Conservation (phyloP, 2,797 vertebrate genomes). For the Danio albolineatus region DNA sequence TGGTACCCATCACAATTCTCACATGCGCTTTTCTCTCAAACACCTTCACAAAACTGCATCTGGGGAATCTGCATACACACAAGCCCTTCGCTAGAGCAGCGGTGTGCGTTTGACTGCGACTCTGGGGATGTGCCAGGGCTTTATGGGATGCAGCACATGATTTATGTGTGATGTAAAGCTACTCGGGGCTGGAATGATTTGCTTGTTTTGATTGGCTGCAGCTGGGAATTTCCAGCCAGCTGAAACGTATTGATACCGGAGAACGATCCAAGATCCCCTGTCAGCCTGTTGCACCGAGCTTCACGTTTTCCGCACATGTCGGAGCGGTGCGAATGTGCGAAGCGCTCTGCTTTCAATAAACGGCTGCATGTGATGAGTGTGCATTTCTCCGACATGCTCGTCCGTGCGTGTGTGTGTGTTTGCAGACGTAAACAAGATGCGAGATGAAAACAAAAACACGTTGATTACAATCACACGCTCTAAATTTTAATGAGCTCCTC, state of each 20-base stretch:
- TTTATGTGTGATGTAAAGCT: slow-evolving; percentile 66
- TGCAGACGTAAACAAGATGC: slow-evolving; percentile 51
- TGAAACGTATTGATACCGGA: slow-evolving; percentile 61
- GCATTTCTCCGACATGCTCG: slow-evolving; percentile 43
- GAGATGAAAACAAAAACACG: slow-evolving; percentile 65
- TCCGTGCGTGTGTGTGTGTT: neutral
- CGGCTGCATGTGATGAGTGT: slow-evolving; percentile 59
- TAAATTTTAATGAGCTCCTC: slow-evolving; percentile 77
- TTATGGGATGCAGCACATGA: slow-evolving; percentile 54
- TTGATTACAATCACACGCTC: slow-evolving; percentile 74
- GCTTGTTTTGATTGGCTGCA: slow-evolving; percentile 62
- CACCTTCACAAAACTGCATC: neutral
- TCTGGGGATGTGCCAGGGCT: slow-evolving; percentile 75
- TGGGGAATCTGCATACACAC: neutral
- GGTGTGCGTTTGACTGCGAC: neutral
- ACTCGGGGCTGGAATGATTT: slow-evolving; percentile 59
- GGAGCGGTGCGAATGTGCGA: slow-evolving; percentile 50
- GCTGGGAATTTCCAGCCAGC: slow-evolving; percentile 66
- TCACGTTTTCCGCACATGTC: slow-evolving; percentile 38
- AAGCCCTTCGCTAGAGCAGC: neutral
- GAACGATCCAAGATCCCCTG: slow-evolving; percentile 40
- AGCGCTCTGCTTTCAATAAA: slow-evolving; percentile 60
- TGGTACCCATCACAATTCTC: neutral
- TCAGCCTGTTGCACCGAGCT: neutral
- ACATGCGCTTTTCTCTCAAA: neutral